Base-by-base conservation (phyloP, 1,140 invertebrate species). In the Copidosoma floridanum region DNA sequence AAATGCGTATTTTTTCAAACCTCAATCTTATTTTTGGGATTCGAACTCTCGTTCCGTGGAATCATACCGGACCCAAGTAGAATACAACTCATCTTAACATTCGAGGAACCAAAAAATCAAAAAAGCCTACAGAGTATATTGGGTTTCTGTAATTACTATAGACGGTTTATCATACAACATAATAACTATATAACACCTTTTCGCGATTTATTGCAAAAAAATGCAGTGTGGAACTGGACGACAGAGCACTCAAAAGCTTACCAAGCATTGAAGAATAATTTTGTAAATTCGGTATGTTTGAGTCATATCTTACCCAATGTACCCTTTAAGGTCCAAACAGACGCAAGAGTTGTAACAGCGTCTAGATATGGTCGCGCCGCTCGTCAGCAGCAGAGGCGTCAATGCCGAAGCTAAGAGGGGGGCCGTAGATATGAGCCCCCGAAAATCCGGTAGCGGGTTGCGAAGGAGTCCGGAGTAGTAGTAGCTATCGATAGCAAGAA, bases 91-190 rank as follows among this genome's bases (percentile, higher is more conserved):
- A 74, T 76, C 20, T 21, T 50, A 16, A 50, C 72, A 0, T 72
- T 73, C 48, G 66, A 67, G 8, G 23, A 57, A 12, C 74, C 76
- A n/a, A 66, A 66, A 24, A 72, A 66, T 44, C 6, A 7, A 7
- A 44, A 64, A n/a, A 66, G 71, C 57, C 66, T 77, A 43, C 68
- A 71, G 54, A 54, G 56, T n/a, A 76, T 77, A 65, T 50, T 78
- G 21, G 73, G 76, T 1, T 29, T 78, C 0, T 70, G 72, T 44
- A 70, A 69, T 54, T 77, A 64, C 67, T 80, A 78, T 58, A 35
- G 75, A 16, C 54, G 67, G 43, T 80, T 77, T 62, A 57, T 61
- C 23, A 38, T 57, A 1, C 48, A 66, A 56, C 67, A 71, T 62
- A 63, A 57, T 20, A 21, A 59, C 48, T 20, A 12, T 18, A 65